These are phyloP conservation scores for Tyrannus savana DNA, from an alignment of 2,113 vertebrate genomes.

Conservation along the genomic window DNA sequence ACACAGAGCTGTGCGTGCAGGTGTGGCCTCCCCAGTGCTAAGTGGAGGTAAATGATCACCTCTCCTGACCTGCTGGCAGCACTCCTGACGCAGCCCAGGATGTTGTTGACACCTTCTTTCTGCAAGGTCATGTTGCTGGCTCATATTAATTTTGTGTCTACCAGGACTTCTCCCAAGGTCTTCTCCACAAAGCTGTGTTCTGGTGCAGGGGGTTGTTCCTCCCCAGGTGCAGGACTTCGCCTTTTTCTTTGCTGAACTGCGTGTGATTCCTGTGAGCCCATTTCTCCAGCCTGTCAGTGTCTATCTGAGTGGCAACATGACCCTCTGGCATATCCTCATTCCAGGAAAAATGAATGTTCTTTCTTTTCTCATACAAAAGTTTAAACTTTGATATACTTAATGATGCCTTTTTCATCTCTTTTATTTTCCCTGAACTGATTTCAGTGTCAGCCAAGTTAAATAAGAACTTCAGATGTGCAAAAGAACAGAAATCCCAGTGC, in stretches of 20 bases:
- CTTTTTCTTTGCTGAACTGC: neutral
- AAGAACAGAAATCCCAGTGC: neutral
- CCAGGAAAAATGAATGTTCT: neutral
- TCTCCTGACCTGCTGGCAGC: neutral
- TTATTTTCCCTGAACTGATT: slow-evolving; percentile 19
- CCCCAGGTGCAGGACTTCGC: neutral
- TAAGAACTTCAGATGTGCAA: slow-evolving; percentile 13
- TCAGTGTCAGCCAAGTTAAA: slow-evolving; percentile 17
- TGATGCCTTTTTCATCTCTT: neutral
- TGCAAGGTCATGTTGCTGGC: neutral
- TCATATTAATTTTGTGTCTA: neutral
- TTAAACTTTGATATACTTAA: slow-evolving; percentile 24
- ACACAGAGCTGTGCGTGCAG: neutral
- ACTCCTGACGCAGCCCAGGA: neutral
- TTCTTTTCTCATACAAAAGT: neutral
- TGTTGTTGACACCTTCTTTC: neutral
- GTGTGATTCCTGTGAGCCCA: neutral
- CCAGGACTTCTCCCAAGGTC: neutral
- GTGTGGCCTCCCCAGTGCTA: neutral
- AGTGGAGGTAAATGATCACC: neutral
- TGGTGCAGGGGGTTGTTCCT: neutral
- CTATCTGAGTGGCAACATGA: neutral
- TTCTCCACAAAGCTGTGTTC: neutral
- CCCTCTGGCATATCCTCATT: neutral
- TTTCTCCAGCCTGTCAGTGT: neutral